Conservation (phyloP, 2,888 invertebrate genomes). For the Clanis bilineata region DNA sequence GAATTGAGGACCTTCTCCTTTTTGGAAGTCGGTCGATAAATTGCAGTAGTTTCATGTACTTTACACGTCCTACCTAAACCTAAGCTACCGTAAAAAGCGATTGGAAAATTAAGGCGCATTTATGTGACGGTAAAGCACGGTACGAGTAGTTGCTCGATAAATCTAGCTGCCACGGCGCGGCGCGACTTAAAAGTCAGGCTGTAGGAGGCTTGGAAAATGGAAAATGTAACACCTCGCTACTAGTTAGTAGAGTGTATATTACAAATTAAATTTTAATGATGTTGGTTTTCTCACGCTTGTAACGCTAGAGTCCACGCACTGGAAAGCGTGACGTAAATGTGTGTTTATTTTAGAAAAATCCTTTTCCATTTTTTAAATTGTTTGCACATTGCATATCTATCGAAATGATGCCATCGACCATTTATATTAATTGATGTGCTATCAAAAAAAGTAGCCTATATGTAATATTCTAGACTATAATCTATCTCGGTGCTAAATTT, state of each 20-base stretch:
- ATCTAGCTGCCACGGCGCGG: background rate
- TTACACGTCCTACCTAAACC: too few species aligned
- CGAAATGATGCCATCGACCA: too few species aligned
- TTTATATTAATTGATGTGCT: too few species aligned
- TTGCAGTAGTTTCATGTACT: too few species aligned
- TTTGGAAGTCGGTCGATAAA: too few species aligned
- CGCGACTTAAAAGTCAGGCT: background rate
- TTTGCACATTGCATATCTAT: background rate
- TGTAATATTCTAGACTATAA: too few species aligned
- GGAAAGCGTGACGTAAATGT: background rate
- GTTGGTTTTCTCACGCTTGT: conserved; percentile 6
- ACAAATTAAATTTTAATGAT: conserved; percentile 11
- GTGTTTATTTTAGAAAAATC: background rate
- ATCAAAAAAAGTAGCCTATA: too few species aligned
- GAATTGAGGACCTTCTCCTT: too few species aligned
- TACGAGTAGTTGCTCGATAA: conserved; percentile 1
- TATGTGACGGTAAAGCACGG: background rate
- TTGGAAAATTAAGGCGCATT: conserved; percentile 6
- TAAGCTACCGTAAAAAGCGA: background rate
- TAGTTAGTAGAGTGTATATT: conserved; percentile 5
- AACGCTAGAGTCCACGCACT: background rate
- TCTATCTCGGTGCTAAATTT: too few species aligned
- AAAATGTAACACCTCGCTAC: conserved; percentile 11
- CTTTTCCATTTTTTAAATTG: background rate
- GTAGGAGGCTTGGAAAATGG: background rate